Base-by-base conservation (phyloP, 2,888 invertebrate genomes). In the Brachyopa scutellaris region DNA sequence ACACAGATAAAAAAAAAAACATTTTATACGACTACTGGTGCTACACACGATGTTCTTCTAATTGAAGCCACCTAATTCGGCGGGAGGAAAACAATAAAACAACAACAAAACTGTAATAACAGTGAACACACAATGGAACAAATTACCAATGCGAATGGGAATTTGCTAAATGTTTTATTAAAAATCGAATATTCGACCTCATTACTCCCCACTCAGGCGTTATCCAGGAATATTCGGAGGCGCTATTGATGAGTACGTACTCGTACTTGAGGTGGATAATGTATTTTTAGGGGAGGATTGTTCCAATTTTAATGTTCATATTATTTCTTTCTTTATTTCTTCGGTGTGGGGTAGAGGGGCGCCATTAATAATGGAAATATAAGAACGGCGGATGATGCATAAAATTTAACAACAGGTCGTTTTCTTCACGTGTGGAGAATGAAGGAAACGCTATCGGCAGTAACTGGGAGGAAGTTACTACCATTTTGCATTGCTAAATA, bases 321-420 rank as follows among this genome's bases (percentile, higher is more conserved):
- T 64, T 74, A 74, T 74, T 33, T n/a, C 11, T 36, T 17, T 29
- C n/a, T 26, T 9, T 53, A 1, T n/a, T n/a, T n/a, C n/a, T n/a
- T 5, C 5, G 21, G 47, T 7, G 38, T 9, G 8, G 23, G 17
- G 23, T 17, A n/a, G 9, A 15, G 13, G 33, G 17, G 26, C 11
- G 17, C 55, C 67, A 55, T 73, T 67, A 74, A 74, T 79, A 73
- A 53, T 78, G 64, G 36, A 70, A 59, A 49, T 23, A 51, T 64
- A 78, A 73, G 64, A 29, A 62, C 66, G 40, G 40, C 47, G 74
- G 57, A 80, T 57, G 57, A 80, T 57, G 67, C 49, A 80, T 80
- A 74, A 74, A 80, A 80, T 80, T 74, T 80, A 69, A 80, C 55
- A 80, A 74, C 74, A 62, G 61, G 67, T 74, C 79, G 67, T 74